Evolutionary conservation across 2,797 vertebrate genomes (phyloP).

Genomic region (Babyrousa celebensis): DNA sequence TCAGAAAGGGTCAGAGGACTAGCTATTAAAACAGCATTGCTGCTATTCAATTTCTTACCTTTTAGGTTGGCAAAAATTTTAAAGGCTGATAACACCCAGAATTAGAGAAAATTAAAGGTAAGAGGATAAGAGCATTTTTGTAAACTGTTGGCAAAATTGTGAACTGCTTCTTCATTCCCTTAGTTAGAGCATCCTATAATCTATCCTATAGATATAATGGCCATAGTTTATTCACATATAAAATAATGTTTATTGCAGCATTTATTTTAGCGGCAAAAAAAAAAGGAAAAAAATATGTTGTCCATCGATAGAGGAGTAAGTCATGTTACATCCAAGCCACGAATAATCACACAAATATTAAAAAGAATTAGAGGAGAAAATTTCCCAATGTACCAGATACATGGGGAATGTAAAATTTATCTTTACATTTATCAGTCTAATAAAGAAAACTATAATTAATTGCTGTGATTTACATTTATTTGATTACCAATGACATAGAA

Average conservation of each 20-base stretch:
- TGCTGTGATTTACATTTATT: constrained; percentile 45
- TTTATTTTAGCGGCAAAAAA: not conserved
- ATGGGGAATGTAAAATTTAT: not conserved
- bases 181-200: not conserved
- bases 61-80: not conserved
- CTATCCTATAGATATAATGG: not conserved
- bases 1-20: not conserved
- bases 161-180: not conserved
- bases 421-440: constrained; percentile 43
- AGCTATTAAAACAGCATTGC: constrained; percentile 8
- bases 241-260: constrained; percentile 7
- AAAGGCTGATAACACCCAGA: not conserved
- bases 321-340: not conserved
- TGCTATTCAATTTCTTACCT: not conserved
- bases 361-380: constrained; percentile 21
- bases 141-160: constrained; percentile 16
- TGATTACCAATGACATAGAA: not conserved
- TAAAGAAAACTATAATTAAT: not conserved
- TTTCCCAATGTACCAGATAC: not conserved
- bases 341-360: not conserved
- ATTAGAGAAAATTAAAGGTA: constrained; percentile 42
- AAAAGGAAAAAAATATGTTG: not conserved
- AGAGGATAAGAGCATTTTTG: not conserved
- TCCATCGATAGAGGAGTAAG: not conserved
- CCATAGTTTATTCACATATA: constrained; percentile 39